Evolutionary conservation across 2,888 invertebrate species (phyloP).

Genomic region (Coleophora flavipennella): DNA sequence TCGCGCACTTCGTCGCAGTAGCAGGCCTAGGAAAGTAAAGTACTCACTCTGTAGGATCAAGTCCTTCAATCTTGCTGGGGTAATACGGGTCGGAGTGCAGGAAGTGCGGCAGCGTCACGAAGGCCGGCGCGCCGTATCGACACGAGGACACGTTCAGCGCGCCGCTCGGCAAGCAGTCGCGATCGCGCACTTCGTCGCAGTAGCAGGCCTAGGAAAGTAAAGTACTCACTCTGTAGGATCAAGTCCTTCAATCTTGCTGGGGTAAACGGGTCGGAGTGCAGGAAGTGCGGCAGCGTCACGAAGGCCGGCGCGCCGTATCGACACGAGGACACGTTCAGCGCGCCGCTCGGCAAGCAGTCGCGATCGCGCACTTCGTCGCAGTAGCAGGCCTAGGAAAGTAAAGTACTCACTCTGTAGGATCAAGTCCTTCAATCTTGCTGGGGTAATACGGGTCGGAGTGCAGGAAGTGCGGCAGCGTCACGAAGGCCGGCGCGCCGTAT

Average conservation of each 20-base stretch:
- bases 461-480: slow-evolving; percentile 77
- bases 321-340: slow-evolving; percentile 81
- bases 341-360: slow-evolving; percentile 71
- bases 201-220: slow-evolving; percentile 68
- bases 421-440: slow-evolving; percentile 76
- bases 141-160: slow-evolving; percentile 82
- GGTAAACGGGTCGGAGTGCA: slow-evolving; percentile 79
- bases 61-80: slow-evolving; percentile 73
- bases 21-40: slow-evolving; percentile 64
- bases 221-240: slow-evolving; percentile 54
- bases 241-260: slow-evolving; percentile 76
- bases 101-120: slow-evolving; percentile 88
- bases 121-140: slow-evolving; percentile 85
- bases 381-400: slow-evolving; percentile 74
- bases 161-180: slow-evolving; percentile 69
- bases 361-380: slow-evolving; percentile 60
- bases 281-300: slow-evolving; percentile 87
- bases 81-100: slow-evolving; percentile 80
- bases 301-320: slow-evolving; percentile 87
- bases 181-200: slow-evolving; percentile 61
- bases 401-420: slow-evolving; percentile 72
- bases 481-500: slow-evolving; percentile 77
- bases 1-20: slow-evolving; percentile 72
- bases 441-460: slow-evolving; percentile 78
- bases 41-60: slow-evolving; percentile 69